These are phyloP conservation scores for Neelides sp. DNA, from an alignment of 1,140 invertebrate genomes.

Conservation along the genomic window DNA sequence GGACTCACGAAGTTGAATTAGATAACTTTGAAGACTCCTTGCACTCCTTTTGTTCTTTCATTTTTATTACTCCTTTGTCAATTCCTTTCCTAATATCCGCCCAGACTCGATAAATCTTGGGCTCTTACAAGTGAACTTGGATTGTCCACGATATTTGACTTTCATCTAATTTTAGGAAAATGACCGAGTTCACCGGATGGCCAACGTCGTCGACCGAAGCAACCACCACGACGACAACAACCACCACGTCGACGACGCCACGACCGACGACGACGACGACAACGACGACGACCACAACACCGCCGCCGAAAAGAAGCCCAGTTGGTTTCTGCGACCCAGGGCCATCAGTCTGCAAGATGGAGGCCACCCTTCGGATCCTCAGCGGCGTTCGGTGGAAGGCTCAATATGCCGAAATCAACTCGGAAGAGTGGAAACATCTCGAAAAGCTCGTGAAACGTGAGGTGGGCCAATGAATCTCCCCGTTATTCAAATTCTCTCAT, in stretches of 20 bases:
- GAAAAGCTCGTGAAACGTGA: constrained; percentile 47
- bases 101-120: background rate
- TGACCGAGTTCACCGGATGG: constrained; percentile 79
- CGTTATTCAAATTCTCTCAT: too few relatives aligned
- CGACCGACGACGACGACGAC: constrained; percentile 36
- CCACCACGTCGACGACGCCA: constrained; percentile 32
- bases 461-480: constrained; percentile 41
- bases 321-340: constrained; percentile 63
- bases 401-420: constrained; percentile 70
- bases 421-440: constrained; percentile 66
- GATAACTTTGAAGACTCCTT: background rate
- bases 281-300: constrained; percentile 55
- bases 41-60: constrained; percentile 20
- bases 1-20: too few relatives aligned
- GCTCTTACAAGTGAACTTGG: background rate
- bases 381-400: constrained; percentile 64
- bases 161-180: constrained; percentile 56
- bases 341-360: constrained; percentile 63
- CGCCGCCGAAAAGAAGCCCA: constrained; percentile 59
- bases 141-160: constrained; percentile 6
- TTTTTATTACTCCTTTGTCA: constrained; percentile 21
- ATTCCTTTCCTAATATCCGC: constrained; percentile 10
- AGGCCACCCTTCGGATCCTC: constrained; percentile 68
- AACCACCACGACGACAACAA: constrained; percentile 32
- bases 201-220: constrained; percentile 52